phyloP scores from a whole-genome alignment of 2,797 vertebrate species.

The Rhinophrynus dorsalis region DNA sequence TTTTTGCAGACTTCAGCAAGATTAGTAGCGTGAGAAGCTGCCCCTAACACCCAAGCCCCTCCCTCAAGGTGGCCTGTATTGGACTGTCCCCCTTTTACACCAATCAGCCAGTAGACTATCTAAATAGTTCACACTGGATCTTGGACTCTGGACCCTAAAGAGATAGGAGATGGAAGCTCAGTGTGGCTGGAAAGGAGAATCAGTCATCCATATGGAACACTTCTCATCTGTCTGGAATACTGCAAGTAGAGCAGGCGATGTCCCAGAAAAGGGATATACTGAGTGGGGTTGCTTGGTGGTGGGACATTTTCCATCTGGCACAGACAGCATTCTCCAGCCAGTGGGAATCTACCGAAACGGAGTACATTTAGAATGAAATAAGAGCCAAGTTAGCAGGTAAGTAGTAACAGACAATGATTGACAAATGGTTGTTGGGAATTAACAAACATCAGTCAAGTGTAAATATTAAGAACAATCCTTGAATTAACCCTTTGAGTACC shows the following conservation, averaged over 20 bases:
- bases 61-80: conserved; percentile 15
- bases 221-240: background rate
- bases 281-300: too few relatives aligned
- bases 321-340: background rate
- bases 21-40: conserved; percentile 6
- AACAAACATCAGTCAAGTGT: too few relatives aligned
- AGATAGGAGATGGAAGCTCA: conserved; percentile 18
- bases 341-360: background rate
- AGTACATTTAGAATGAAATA: background rate
- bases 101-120: conserved; percentile 17
- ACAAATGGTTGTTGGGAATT: too few relatives aligned
- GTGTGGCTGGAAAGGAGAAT: background rate
- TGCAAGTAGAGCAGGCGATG: background rate
- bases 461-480: too few relatives aligned
- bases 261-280: background rate
- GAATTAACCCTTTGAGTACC: too few relatives aligned
- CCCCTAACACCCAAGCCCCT: background rate
- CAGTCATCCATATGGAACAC: background rate
- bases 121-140: background rate
- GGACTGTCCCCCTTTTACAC: conserved; percentile 11
- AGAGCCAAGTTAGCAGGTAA: too few relatives aligned
- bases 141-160: conserved; percentile 32
- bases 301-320: background rate
- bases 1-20: conserved; percentile 33
- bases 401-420: too few relatives aligned